Base-by-base conservation (phyloP, 2,888 invertebrate species). In the Brachypterus glaber region DNA sequence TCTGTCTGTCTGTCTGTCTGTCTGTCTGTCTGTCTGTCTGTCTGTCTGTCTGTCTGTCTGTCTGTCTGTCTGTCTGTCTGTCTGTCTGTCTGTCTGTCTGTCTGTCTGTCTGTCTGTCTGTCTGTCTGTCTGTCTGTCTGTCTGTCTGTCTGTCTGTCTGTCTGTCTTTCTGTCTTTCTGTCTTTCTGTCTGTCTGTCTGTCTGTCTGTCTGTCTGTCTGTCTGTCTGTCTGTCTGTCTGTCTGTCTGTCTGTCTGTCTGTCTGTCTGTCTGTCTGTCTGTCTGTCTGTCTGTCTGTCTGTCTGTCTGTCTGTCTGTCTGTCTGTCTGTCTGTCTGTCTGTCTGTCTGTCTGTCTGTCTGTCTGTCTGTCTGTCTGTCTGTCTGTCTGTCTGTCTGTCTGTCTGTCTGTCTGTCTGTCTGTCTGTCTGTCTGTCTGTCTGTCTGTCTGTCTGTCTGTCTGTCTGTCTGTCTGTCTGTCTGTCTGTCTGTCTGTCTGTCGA, bases 171-270 rank as follows among this genome's bases (percentile, higher is more conserved):
- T n/a, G n/a, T n/a, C n/a, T n/a, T n/a, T n/a, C n/a, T n/a, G n/a
- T n/a, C n/a, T n/a, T n/a, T n/a, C n/a, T n/a, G n/a, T n/a, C n/a
- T n/a, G n/a, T n/a, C n/a, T n/a, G 43, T 44, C 43, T 41, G 42
- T 45, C 43, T 44, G 43, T 43, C 43, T 43, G 44, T 46, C 44
- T 45, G 37, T 45, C 44, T 45, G 44, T 45, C 45, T 45, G 37
- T 42, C 44, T 41, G 40, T 45, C 45, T 45, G 44, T 45, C 45
- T 45, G 40, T 46, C 43, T 38, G 41, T 40, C 39, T 35, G 30
- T 46, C 38, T 46, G 41, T 46, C 46, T 45, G 43, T 44, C 43
- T 40, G 41, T 45, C 45, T 44, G 45, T 45, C 43, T 39, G 39
- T 39, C 30, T 38, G 41, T 44, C 41, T 42, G 30, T 29, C 30